A percentile compares a stretch with the other conserved stretches of the same genome.
Conservation (phyloP, 2,113 vertebrate genomes). For the Plectropomus leopardus region DNA sequence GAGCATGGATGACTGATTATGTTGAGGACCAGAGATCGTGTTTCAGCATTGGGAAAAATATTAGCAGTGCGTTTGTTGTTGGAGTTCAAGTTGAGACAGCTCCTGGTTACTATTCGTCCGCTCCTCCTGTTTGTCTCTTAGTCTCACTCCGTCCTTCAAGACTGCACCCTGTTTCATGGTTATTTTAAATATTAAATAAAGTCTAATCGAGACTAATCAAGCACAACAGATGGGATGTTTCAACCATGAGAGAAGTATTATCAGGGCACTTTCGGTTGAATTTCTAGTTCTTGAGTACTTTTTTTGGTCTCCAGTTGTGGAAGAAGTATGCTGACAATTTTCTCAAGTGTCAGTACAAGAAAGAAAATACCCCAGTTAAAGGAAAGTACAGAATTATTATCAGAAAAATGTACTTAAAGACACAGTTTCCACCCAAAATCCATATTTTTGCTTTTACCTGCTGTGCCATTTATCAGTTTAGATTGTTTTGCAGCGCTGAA, state of each 20-base stretch:
- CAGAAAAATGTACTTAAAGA: background rate
- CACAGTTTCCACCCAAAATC: too few relatives aligned
- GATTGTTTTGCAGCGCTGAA: too few relatives aligned
- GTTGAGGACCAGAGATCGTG: background rate
- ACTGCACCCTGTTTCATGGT: too few relatives aligned
- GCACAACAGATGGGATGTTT: background rate
- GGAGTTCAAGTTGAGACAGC: background rate
- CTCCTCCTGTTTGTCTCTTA: background rate
- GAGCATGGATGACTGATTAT: constrained; percentile 19
- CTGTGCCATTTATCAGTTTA: too few relatives aligned
- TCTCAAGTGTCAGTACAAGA: background rate
- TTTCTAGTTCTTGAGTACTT: background rate
- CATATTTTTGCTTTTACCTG: too few relatives aligned
- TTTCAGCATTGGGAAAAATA: constrained; percentile 9
- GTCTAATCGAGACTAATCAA: background rate
- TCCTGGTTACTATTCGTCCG: background rate
- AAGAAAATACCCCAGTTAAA: background rate
- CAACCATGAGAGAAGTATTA: background rate
- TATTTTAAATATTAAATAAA: too few relatives aligned
- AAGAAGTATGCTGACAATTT: background rate
- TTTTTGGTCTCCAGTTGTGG: background rate
- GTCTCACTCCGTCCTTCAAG: too few relatives aligned
- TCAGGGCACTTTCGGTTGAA: background rate
- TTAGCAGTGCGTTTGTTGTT: background rate
- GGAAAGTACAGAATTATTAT: background rate